phyloP scores from a whole-genome alignment of 2,888 invertebrate species.

The Eupithecia centaureata region DNA sequence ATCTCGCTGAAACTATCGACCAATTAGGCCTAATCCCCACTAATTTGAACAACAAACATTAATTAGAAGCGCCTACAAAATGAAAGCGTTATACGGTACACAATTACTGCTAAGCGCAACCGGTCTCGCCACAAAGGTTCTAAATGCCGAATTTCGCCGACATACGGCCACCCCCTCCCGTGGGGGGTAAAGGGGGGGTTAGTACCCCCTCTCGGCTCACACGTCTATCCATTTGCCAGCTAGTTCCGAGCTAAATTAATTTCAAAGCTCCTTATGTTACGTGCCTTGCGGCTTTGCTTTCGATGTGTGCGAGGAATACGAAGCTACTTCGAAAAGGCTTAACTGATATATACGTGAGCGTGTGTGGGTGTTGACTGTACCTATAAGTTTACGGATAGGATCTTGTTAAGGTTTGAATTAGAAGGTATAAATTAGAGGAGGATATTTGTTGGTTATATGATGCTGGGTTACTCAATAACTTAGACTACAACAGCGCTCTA shows the following conservation, averaged over 20 bases:
- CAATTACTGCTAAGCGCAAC: constrained; percentile 76
- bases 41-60: constrained; percentile 51
- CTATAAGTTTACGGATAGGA: constrained; percentile 72
- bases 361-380: constrained; percentile 57
- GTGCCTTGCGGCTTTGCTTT: constrained; percentile 82
- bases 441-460: constrained; percentile 52
- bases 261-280: constrained; percentile 85
- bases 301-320: constrained; percentile 69
- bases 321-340: constrained; percentile 79
- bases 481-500: neutral
- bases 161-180: constrained; percentile 58
- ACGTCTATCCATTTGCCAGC: constrained; percentile 85
- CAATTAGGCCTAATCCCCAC: constrained; percentile 39
- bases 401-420: constrained; percentile 79
- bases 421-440: constrained; percentile 76
- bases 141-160: constrained; percentile 81
- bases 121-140: constrained; percentile 79
- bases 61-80: constrained; percentile 58
- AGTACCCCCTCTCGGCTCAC: constrained; percentile 71
- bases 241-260: constrained; percentile 85
- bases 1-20: constrained; percentile 35
- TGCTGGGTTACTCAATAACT: constrained; percentile 20
- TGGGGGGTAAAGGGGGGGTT: constrained; percentile 44
- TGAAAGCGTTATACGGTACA: constrained; percentile 62
- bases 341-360: constrained; percentile 65